Conservation (phyloP, 2,888 invertebrate genomes). For the Drosophila neutralis region DNA sequence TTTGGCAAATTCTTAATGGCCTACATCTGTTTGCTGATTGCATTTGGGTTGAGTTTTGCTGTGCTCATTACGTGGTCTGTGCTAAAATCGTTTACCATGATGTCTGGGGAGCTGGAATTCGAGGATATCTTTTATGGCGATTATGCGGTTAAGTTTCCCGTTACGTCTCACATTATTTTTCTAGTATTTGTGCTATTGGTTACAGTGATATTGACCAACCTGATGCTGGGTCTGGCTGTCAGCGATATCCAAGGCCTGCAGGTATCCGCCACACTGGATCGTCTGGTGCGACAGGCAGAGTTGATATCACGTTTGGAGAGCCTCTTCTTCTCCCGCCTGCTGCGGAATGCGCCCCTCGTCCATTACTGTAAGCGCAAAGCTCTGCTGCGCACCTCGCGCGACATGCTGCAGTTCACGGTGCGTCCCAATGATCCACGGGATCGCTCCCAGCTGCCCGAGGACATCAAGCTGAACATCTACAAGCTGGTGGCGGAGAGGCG, state of each 20-base stretch:
- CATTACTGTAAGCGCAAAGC: constrained; percentile 90
- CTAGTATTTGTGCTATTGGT: constrained; percentile 91
- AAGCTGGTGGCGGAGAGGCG: constrained; percentile 90
- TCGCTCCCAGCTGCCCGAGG: constrained; percentile 89
- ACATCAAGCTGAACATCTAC: constrained; percentile 90
- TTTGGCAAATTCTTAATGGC: constrained; percentile 93
- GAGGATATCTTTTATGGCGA: constrained; percentile 92
- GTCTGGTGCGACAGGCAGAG: constrained; percentile 92
- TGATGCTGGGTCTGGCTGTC: constrained; percentile 93
- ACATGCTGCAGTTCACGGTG: constrained; percentile 90
- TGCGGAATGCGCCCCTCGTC: constrained; percentile 89
- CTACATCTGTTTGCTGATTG: constrained; percentile 92
- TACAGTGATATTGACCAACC: constrained; percentile 92
- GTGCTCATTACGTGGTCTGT: constrained; percentile 88
- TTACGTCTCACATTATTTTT: constrained; percentile 91
- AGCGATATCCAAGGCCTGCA: constrained; percentile 94
- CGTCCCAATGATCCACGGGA: constrained; percentile 94
- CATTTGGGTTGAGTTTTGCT: constrained; percentile 92
- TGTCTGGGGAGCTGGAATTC: constrained; percentile 94
- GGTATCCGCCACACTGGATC: constrained; percentile 91
- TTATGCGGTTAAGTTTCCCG: constrained; percentile 87
- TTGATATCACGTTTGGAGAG: constrained; percentile 93
- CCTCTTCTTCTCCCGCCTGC: constrained; percentile 91
- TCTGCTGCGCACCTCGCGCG: constrained; percentile 90
- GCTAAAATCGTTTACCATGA: constrained; percentile 93